These are phyloP conservation scores for Phoenicopterus ruber DNA, from an alignment of 2,113 vertebrate genomes.

Conservation along the genomic window DNA sequence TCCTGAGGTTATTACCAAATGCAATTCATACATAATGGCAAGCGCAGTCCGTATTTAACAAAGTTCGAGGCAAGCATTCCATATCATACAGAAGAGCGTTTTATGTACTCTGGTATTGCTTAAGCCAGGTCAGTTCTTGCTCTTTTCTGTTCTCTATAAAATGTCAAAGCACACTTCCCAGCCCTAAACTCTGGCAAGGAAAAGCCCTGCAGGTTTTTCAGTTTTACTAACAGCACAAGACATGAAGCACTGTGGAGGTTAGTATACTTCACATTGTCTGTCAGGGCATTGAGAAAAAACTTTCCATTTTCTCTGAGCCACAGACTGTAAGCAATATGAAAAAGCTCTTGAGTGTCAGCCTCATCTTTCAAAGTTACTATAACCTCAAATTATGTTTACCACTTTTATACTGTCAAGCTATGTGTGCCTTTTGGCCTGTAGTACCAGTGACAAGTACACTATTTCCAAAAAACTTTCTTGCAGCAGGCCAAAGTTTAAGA, in stretches of 20 bases:
- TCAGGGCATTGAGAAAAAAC: accelerated
- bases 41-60: background rate
- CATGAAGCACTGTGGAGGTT: background rate
- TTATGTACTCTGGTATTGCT: background rate
- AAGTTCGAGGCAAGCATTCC: background rate
- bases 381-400: background rate
- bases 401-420: background rate
- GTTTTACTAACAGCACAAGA: background rate
- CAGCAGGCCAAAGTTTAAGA: background rate
- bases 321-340: background rate
- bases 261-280: background rate
- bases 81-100: background rate
- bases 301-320: background rate
- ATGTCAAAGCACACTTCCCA: background rate
- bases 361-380: background rate
- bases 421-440: background rate
- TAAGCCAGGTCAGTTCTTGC: background rate
- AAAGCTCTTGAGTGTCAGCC: background rate
- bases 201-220: background rate
- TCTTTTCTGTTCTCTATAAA: background rate
- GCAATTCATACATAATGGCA: background rate
- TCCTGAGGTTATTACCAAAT: background rate
- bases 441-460: background rate
- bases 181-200: background rate
- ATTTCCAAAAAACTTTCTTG: background rate